Evolutionary conservation across 1,140 invertebrate species (phyloP), one percentile per base, ranked within the genome.

Genomic region (Gerris buenoi): DNA sequence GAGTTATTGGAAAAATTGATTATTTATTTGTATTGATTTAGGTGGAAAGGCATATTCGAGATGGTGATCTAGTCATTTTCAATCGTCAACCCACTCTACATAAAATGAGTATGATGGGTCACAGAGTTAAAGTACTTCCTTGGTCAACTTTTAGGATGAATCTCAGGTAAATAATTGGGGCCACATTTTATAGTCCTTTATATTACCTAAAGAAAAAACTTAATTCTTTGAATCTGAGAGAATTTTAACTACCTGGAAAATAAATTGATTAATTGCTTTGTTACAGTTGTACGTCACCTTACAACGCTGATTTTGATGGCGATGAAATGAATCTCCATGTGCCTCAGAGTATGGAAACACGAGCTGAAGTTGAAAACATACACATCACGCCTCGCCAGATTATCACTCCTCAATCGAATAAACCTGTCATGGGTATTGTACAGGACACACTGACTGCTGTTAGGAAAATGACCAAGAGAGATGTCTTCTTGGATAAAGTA

Each of bases 31-130:
- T n/a, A n/a, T n/a, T n/a, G n/a, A n/a, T 84, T 25, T 76, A 83
- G 80, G 93, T 99, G 1, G 97, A 99, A 76, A 78, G 97, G 27
- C 97, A 99, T 80, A 91, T 99, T 75, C 85, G 94, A 59, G 96
- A 99, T 79, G 96, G 97, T 68, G 97, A 99, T 81, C 83, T 97
- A 57, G 93, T 99, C 28, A 96, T 99, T 70, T 99, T 99, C 82
- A 99, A 99, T 81, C 89, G 97, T 68, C 97, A 99, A 74, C 97
- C 97, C 0, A 99, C 97, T 1, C 83, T 99, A 0, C 97, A 99
- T 78, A 99, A 99, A 82, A 99, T 99, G 97, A 94, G 90, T 88
- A 99, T 99, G 97, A 99, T 99, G 97, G 97, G 97, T 71, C 97
- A 99, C 79, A 87, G 93, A 75, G 95, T 98, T 0, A 97, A 97